These are phyloP conservation scores for Drusus annulatus DNA, from an alignment of 1,140 invertebrate genomes.

Conservation along the genomic window DNA sequence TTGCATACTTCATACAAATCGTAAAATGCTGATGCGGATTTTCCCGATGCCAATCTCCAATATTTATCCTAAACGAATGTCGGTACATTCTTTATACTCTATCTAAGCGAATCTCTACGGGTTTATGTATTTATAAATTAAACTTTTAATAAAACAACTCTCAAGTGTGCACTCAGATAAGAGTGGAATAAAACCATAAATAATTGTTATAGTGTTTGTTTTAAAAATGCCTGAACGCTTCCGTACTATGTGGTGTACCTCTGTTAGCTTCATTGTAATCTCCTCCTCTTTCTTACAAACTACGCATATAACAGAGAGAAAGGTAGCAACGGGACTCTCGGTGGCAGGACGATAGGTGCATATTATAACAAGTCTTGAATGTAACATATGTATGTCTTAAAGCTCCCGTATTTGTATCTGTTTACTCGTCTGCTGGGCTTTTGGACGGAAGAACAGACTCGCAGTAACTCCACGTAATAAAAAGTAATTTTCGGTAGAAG, in stretches of 20 bases:
- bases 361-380: constrained; percentile 49
- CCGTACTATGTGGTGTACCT: neutral
- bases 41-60: neutral
- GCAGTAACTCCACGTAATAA: neutral
- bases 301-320: no score
- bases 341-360: neutral
- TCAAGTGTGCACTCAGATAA: constrained; percentile 3
- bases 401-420: constrained; percentile 32
- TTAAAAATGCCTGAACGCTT: neutral
- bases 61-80: constrained; percentile 22
- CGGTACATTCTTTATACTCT: constrained; percentile 14
- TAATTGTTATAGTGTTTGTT: neutral
- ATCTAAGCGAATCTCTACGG: neutral
- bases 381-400: constrained; percentile 39
- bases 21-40: constrained; percentile 7
- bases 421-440: constrained; percentile 46
- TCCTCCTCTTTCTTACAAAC: no score
- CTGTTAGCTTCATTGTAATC: no score
- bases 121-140: neutral
- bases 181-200: neutral
- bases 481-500: neutral
- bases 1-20: constrained; percentile 4
- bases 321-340: no score
- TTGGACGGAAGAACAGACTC: constrained; percentile 10
- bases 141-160: constrained; percentile 10